phyloP scores from a whole-genome alignment of 1,140 invertebrate species.

The Druon quercuslanigerum region DNA sequence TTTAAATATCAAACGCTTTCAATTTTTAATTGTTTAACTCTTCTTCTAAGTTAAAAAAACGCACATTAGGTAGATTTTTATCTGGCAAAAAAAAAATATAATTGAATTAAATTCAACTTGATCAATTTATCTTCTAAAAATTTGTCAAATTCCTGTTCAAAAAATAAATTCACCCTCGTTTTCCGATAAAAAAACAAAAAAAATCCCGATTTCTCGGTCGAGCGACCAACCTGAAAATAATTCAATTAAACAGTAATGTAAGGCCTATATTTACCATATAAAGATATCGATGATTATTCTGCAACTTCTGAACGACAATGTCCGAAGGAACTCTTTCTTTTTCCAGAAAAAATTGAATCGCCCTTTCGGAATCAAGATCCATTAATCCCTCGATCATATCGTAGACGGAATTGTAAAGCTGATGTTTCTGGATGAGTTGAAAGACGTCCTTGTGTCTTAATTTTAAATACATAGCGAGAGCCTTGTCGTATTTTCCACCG shows the following conservation, averaged over 20 bases:
- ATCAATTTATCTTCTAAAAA: too few relatives aligned
- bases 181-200: too few relatives aligned
- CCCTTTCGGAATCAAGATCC: constrained; percentile 89
- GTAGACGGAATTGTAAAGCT: constrained; percentile 87
- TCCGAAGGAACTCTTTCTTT: constrained; percentile 87
- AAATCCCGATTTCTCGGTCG: too few relatives aligned
- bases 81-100: too few relatives aligned
- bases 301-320: constrained; percentile 88
- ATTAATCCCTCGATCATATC: constrained; percentile 94
- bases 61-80: too few relatives aligned
- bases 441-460: constrained; percentile 92
- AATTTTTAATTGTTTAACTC: too few relatives aligned
- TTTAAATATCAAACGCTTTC: too few relatives aligned
- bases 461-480: constrained; percentile 93
- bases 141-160: too few relatives aligned
- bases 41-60: too few relatives aligned
- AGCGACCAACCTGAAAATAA: background rate
- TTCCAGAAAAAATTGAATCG: constrained; percentile 89
- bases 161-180: too few relatives aligned
- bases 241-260: background rate
- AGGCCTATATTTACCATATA: constrained; percentile 78
- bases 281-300: constrained; percentile 84
- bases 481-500: constrained; percentile 94
- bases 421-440: constrained; percentile 88
- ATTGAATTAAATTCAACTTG: too few relatives aligned